A percentile compares a stretch with the other conserved stretches of the same genome.
Evolutionary conservation across 2,797 vertebrate genomes (phyloP).

Genomic region (Rhinoraja longicauda): DNA sequence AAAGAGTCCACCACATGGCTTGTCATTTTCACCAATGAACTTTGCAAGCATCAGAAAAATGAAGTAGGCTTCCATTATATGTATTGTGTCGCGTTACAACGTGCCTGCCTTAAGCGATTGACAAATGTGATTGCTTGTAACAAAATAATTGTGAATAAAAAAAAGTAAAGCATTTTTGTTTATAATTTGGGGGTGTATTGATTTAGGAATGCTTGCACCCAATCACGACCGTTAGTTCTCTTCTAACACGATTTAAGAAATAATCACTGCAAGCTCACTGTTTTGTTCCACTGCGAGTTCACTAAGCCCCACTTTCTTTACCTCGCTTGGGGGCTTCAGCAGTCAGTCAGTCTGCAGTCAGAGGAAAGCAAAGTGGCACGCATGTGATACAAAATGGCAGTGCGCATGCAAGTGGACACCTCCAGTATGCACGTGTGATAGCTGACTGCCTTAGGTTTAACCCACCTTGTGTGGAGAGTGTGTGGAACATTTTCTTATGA

Average conservation of each 20-base stretch:
- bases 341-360: neutral
- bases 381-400: neutral
- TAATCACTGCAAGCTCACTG: neutral
- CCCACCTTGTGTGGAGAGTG: neutral
- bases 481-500: neutral
- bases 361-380: neutral
- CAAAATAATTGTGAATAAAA: neutral
- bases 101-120: neutral
- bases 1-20: neutral
- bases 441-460: neutral
- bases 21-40: neutral
- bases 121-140: neutral
- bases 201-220: neutral
- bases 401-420: neutral
- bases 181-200: neutral
- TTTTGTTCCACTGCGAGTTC: neutral
- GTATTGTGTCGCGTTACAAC: neutral
- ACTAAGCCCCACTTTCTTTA: neutral
- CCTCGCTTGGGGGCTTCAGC: neutral
- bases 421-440: neutral
- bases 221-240: neutral
- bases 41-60: neutral
- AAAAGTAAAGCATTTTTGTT: slow-evolving; percentile 6
- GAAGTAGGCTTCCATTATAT: neutral
- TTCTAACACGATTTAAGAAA: neutral